Percentiles rank a stretch among this genome's conserved stretches.
Evolutionary conservation across 2,888 invertebrate genomes (phyloP).

Genomic region (Bursaphelenchus okinawaensis): DNA sequence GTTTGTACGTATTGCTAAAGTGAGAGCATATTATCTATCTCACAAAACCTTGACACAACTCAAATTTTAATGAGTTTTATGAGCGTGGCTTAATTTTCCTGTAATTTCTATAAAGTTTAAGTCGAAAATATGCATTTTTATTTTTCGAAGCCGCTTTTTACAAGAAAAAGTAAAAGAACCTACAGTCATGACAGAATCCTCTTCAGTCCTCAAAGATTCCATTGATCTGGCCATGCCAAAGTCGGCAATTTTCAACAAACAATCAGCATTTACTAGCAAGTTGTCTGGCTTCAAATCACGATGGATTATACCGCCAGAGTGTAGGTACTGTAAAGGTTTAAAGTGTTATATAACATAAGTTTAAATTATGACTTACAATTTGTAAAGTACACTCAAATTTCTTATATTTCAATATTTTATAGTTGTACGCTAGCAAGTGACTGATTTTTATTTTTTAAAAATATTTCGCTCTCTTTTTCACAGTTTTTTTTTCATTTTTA

Average conservation of each 20-base stretch:
- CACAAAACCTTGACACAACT: neutral
- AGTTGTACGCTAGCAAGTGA: too few relatives aligned
- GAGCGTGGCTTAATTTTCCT: too few relatives aligned
- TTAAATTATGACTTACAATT: too few relatives aligned
- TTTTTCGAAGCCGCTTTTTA: too few relatives aligned
- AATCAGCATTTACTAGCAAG: slow-evolving; percentile 62
- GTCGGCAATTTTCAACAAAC: slow-evolving; percentile 62
- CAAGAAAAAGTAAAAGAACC: too few relatives aligned
- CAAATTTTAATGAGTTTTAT: neutral
- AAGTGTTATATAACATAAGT: neutral
- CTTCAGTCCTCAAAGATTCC: slow-evolving; percentile 32
- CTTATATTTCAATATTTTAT: too few relatives aligned
- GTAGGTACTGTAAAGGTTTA: slow-evolving; percentile 59
- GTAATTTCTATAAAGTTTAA: too few relatives aligned
- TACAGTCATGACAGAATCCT: slow-evolving; percentile 40
- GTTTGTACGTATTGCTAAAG: slow-evolving; percentile 61
- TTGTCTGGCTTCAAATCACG: slow-evolving; percentile 61
- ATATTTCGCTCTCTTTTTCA: too few relatives aligned
- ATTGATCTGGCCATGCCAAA: slow-evolving; percentile 60
- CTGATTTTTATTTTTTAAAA: too few relatives aligned
- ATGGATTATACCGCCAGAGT: slow-evolving; percentile 63
- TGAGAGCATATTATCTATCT: neutral
- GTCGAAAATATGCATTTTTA: neutral
- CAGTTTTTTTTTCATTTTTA: too few relatives aligned
- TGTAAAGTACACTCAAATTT: too few relatives aligned